Evolutionary conservation across 2,113 vertebrate species (phyloP), one percentile per base, ranked within the genome.

Genomic region (Lophura nycthemera): DNA sequence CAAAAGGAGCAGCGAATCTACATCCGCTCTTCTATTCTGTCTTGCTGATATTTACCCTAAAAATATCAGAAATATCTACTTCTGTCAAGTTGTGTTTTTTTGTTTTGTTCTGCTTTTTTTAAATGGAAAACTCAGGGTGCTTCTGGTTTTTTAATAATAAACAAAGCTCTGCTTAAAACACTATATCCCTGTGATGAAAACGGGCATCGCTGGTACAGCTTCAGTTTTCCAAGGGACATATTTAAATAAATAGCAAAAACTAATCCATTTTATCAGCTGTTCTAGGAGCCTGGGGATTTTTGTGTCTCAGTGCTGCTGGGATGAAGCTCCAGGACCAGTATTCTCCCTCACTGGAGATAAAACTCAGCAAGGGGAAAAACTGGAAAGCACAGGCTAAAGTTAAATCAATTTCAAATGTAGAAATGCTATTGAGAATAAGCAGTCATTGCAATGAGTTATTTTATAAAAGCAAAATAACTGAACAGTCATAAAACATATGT

Each of bases 191-290:
- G 61, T 56, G 65, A 78, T 52, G 38, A 78, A 64, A n/a, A 40
- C 60, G 78, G 63, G 61, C 1, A 0, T 75, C 76, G 90, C 75
- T 70, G 82, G 89, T 50, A 72, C 36, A 83, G 78, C 66, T 92
- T 65, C 80, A 74, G 42, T 47, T 27, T 77, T 90, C 50, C 65
- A 86, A 64, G 50, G 45, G 61, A 25, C 0, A 0, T 66, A 92
- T 88, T 88, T 88, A 81, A 88, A 75, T 86, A 80, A 63, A 19
- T 78, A 86, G 73, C 45, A 96, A 80, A 50, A 93, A 86, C 80
- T 78, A 86, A 90, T 83, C 76, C 57, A 78, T 91, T 52, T 9
- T 86, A 47, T 32, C 67, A 88, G 56, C 30, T 90, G 89, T 95
- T 65, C 69, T 54, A 56, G 72, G 30, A 91, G 13, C 61, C 29